These are phyloP conservation scores for Plusia festucae DNA, from an alignment of 2,888 invertebrate species.

Conservation along the genomic window DNA sequence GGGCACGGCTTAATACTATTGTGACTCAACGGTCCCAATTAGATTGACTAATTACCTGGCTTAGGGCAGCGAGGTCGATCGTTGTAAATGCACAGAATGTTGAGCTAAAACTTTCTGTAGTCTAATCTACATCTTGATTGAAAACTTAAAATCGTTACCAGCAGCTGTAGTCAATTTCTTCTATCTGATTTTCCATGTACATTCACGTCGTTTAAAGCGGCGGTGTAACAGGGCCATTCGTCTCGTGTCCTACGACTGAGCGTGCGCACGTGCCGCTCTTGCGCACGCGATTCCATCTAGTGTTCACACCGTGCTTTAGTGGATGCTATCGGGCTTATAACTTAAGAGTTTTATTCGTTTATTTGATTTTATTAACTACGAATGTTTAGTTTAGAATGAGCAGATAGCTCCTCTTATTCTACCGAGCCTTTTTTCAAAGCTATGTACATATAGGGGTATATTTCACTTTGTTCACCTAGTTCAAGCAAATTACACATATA, in stretches of 20 bases:
- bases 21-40: no score
- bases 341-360: neutral
- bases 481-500: no score
- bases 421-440: neutral
- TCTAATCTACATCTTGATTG: neutral
- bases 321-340: neutral
- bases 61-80: no score
- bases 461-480: no score
- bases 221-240: conserved; percentile 36
- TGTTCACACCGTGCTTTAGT: conserved; percentile 25
- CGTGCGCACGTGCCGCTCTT: conserved; percentile 41
- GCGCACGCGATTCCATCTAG: conserved; percentile 49
- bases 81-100: no score
- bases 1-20: no score
- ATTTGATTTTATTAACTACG: neutral
- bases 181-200: conserved; percentile 28
- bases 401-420: neutral
- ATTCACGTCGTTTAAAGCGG: conserved; percentile 21
- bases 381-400: no score
- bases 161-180: neutral
- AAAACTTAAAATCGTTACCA: neutral
- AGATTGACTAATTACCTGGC: no score
- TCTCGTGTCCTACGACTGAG: conserved; percentile 34
- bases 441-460: no score
- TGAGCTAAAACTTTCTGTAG: no score